Evolutionary conservation across 1,140 invertebrate genomes (phyloP), one percentile per base, ranked within the genome.

Genomic region (Carcinoscorpius rotundicauda): DNA sequence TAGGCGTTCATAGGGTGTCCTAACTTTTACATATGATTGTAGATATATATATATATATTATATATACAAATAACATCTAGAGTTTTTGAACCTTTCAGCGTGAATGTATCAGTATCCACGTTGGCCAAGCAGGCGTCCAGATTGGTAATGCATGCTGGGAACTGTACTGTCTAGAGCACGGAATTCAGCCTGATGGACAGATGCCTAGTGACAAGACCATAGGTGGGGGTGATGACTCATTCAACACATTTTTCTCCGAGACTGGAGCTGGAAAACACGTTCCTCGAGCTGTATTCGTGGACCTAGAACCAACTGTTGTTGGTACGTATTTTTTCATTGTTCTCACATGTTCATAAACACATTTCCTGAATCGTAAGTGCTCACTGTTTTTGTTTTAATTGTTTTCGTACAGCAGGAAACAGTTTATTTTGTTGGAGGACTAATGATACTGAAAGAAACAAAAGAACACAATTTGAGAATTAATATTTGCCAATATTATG

Each of bases 241-340:
- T 91, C 78, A 90, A 89, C 75, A 91, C 89, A 5, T 93, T 93
- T 78, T 93, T 93, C 81, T 88, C 86, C 71, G 91, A 95, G 78
- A 94, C 89, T 58, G 29, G 29, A 29, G 29, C 29, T 29, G 29
- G 29, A 29, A 29, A 29, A 29, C 29, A 29, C 76, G 88, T 92
- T 49, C 88, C 89, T 3, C 77, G 88, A 69, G 88, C 89, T 10
- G 85, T 80, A 58, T 91, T 90, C 74, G 87, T 92, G 4, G 90
- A 93, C 76, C 78, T 93, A 68, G 90, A 93, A 76, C 88, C 90
- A 8, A 91, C 88, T 68, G 88, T 91, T 11, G 87, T 92, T 10
- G 29, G 29, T 29, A 29, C 29, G 29, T 88, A 87, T 87, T 69
- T 78, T 82, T 66, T 69, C 10, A 2, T 9, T n/a, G 10, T 10